Percentiles rank a stretch among this genome's conserved stretches.
Conservation (phyloP, 2,113 vertebrate genomes). For the Takifugu flavidus region DNA sequence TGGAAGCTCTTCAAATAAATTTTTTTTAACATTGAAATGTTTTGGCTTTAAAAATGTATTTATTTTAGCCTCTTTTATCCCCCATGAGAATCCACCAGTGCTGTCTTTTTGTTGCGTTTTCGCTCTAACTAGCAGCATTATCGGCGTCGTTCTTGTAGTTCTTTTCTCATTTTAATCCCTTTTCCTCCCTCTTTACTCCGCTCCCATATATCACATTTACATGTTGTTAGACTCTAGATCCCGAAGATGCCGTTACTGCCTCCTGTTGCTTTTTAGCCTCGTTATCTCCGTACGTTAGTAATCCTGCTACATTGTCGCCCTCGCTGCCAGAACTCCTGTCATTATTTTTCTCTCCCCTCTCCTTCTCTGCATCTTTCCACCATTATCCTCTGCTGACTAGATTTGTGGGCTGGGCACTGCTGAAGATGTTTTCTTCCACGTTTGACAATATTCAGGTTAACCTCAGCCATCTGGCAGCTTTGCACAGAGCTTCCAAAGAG, state of each 20-base stretch:
- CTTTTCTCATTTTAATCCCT: slow-evolving; percentile 12
- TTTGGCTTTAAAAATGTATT: no score
- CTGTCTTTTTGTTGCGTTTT: neutral
- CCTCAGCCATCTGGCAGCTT: slow-evolving; percentile 66
- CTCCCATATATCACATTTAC: neutral
- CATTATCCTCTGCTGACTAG: slow-evolving; percentile 41
- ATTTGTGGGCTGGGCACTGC: slow-evolving; percentile 65
- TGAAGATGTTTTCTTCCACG: slow-evolving; percentile 65
- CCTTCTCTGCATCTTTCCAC: slow-evolving; percentile 12
- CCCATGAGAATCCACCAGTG: slow-evolving; percentile 3
- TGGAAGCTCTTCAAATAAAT: no score
- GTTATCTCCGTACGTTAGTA: slow-evolving; percentile 11
- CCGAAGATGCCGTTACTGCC: neutral
- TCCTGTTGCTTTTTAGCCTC: slow-evolving; percentile 9
- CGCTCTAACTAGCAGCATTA: no score
- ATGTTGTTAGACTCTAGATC: slow-evolving; percentile 7
- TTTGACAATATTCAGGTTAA: slow-evolving; percentile 73
- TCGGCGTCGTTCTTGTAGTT: no score
- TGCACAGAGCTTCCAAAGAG: slow-evolving; percentile 65
- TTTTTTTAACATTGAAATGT: no score
- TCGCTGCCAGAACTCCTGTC: slow-evolving; percentile 12
- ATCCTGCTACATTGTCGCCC: slow-evolving; percentile 5
- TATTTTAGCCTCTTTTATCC: no score
- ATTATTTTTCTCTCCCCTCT: slow-evolving; percentile 13
- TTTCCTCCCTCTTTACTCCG: slow-evolving; percentile 13